phyloP scores from a whole-genome alignment of 2,113 vertebrate species.

The Gasterosteus nipponicus region DNA sequence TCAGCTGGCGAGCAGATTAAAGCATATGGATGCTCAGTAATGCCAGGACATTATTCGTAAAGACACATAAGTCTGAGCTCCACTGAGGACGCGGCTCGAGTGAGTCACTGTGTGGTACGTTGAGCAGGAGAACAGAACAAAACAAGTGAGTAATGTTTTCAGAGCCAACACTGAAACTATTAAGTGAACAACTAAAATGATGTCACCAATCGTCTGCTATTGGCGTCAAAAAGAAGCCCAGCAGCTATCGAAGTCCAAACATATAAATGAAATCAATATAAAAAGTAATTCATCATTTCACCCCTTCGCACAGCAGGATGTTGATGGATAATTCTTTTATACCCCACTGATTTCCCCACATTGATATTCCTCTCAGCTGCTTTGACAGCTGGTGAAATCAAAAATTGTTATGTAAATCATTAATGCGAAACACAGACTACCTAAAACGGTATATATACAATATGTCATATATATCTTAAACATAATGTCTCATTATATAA shows the following conservation, averaged over 20 bases:
- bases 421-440: conserved; percentile 25
- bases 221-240: neutral
- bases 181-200: conserved; percentile 1
- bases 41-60: conserved; percentile 10
- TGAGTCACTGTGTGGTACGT: conserved; percentile 15
- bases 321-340: conserved; percentile 3
- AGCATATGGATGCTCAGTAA: conserved; percentile 13
- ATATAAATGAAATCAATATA: conserved; percentile 8
- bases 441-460: neutral
- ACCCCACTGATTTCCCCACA: conserved; percentile 3
- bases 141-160: conserved; percentile 14
- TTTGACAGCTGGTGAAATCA: conserved; percentile 47
- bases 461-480: neutral
- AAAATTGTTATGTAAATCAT: conserved; percentile 30
- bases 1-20: conserved; percentile 7
- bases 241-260: neutral
- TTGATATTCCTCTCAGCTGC: conserved; percentile 51
- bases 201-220: neutral
- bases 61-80: conserved; percentile 33
- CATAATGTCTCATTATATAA: too few relatives aligned
- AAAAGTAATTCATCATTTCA: neutral
- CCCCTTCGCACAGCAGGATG: neutral
- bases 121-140: conserved; percentile 12
- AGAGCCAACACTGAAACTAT: conserved; percentile 7
- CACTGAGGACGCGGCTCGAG: neutral